Conservation (phyloP, 1,140 invertebrate genomes). For the Bombus vancouverensis region DNA sequence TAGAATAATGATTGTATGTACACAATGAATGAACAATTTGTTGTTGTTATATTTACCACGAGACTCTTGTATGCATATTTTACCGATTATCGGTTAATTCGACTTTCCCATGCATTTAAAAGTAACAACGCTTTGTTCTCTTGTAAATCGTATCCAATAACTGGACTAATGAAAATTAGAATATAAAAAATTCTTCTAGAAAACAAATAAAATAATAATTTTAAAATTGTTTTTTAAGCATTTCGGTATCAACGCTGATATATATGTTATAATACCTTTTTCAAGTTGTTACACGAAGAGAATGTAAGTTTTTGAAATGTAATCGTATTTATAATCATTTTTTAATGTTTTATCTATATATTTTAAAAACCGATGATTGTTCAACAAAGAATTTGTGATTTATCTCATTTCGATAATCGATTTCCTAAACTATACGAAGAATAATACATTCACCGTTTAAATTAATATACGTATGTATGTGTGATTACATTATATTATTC, state of each 20-base stretch:
- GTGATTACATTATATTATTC: conserved; percentile 30
- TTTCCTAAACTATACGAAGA: background rate
- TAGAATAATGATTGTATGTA: background rate
- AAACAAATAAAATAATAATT: background rate
- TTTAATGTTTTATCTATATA: no score
- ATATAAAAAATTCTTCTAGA: background rate
- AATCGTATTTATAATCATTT: no score
- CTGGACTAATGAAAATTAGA: background rate
- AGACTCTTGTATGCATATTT: background rate
- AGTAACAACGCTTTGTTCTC: background rate
- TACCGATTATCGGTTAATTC: background rate
- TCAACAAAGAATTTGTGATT: background rate
- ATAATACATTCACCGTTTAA: conserved; percentile 1
- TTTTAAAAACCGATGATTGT: background rate
- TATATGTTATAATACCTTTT: background rate
- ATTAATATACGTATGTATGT: background rate
- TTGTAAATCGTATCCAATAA: conserved; percentile 5
- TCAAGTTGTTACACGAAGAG: background rate
- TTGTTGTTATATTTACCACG: background rate
- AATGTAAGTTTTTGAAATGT: no score
- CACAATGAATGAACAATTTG: background rate
- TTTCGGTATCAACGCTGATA: background rate
- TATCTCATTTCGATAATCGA: background rate
- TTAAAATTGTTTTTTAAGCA: background rate
- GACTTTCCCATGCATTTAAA: background rate